Conservation (phyloP, 2,113 vertebrate genomes). For the Triplophysa tibetana region DNA sequence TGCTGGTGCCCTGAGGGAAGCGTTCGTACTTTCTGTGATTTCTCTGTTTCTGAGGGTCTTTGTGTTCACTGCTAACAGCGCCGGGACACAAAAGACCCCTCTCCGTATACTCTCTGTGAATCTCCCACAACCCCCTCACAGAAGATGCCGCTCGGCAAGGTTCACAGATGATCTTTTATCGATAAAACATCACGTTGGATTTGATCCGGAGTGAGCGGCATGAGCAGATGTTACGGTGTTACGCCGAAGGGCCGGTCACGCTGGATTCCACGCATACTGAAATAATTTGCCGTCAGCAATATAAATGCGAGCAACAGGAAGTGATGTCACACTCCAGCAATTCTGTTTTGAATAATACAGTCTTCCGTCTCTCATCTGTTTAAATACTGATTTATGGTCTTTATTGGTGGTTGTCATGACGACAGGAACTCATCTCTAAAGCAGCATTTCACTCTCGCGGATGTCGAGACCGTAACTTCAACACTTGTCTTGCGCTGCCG, state of each 20-base stretch:
- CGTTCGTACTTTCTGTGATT: neutral
- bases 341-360: neutral
- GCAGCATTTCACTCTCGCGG: no score
- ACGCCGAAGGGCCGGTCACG: neutral
- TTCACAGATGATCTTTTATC: no score
- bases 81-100: neutral
- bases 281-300: neutral
- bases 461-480: no score
- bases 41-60: conserved; percentile 26
- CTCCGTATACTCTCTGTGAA: neutral
- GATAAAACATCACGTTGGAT: no score
- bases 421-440: no score
- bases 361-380: neutral
- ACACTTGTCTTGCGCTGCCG: no score
- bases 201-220: neutral
- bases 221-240: no score
- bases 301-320: neutral
- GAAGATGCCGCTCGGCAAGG: neutral
- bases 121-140: neutral
- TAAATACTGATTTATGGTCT: neutral
- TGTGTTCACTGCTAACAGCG: conserved; percentile 1
- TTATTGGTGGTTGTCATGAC: no score
- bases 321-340: conserved; percentile 3
- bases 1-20: neutral
- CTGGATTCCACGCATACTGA: conserved; percentile 15